Percentiles rank a stretch among this genome's conserved stretches.
phyloP scores from a whole-genome alignment of 2,888 invertebrate genomes.

The Ferrisia virgata region DNA sequence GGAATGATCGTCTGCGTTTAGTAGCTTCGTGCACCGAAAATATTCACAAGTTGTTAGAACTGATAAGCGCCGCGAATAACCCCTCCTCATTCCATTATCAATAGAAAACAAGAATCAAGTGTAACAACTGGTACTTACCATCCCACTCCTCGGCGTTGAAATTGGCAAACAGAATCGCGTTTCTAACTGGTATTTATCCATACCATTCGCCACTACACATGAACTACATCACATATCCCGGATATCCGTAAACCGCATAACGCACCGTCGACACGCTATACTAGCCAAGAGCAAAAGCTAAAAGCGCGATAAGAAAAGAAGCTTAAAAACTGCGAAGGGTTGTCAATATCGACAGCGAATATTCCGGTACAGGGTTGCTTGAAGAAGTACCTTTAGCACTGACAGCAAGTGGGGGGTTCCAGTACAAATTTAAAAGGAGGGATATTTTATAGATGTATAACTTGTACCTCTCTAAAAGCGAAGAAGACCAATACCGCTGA shows the following conservation, averaged over 20 bases:
- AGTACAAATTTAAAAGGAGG: constrained; percentile 46
- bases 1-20: background rate
- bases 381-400: constrained; percentile 42
- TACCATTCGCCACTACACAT: constrained; percentile 1
- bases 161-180: constrained; percentile 30
- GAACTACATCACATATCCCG: constrained; percentile 36
- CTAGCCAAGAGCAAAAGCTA: constrained; percentile 33
- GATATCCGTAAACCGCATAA: constrained; percentile 36
- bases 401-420: constrained; percentile 40
- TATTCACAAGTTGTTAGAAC: background rate
- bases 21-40: background rate
- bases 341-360: constrained; percentile 45
- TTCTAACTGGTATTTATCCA: constrained; percentile 25
- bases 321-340: constrained; percentile 45
- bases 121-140: constrained; percentile 31
- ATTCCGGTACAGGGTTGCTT: constrained; percentile 45
- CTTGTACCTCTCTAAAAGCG: constrained; percentile 41
- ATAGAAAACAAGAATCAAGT: constrained; percentile 32
- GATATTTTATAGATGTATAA: constrained; percentile 46
- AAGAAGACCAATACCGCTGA: constrained; percentile 44
- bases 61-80: constrained; percentile 8
- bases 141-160: constrained; percentile 26
- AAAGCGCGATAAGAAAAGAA: constrained; percentile 41
- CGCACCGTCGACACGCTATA: constrained; percentile 37
- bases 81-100: constrained; percentile 12